These are phyloP conservation scores for Tachina lurida DNA, from an alignment of 2,888 invertebrate genomes.

Conservation along the genomic window DNA sequence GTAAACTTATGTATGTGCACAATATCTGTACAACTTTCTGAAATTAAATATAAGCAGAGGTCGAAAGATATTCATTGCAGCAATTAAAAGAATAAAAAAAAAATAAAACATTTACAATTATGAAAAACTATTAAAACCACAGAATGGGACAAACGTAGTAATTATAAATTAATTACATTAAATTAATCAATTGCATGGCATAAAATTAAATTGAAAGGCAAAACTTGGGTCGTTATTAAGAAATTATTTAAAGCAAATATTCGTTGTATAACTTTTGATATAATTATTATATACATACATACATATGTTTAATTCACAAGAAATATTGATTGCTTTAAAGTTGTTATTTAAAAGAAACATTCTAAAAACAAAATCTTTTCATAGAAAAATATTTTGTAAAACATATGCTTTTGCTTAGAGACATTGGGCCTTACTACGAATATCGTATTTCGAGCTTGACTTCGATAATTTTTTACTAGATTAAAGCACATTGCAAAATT, in stretches of 20 bases:
- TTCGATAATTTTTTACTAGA: no score
- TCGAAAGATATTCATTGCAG: neutral
- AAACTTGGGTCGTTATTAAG: neutral
- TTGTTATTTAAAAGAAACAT: no score
- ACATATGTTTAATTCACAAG: no score
- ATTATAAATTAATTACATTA: conserved; percentile 46
- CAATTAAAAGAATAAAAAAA: neutral
- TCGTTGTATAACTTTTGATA: no score
- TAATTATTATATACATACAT: no score
- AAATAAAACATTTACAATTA: conserved; percentile 12
- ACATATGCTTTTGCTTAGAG: no score
- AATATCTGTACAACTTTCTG: neutral
- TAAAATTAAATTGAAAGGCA: neutral
- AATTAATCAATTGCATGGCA: conserved; percentile 38
- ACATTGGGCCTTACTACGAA: no score
- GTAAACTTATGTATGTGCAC: neutral
- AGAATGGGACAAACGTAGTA: conserved; percentile 32
- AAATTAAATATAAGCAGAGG: neutral
- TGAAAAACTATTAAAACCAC: conserved; percentile 5
- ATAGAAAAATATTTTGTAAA: no score
- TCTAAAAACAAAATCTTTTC: no score
- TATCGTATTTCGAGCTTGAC: no score
- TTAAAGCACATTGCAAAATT: no score
- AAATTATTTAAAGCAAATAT: neutral
- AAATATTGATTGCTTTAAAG: no score